Evolutionary conservation across 2,888 invertebrate species (phyloP), one percentile per base, ranked within the genome.

Genomic region (Amphipoea lucens): DNA sequence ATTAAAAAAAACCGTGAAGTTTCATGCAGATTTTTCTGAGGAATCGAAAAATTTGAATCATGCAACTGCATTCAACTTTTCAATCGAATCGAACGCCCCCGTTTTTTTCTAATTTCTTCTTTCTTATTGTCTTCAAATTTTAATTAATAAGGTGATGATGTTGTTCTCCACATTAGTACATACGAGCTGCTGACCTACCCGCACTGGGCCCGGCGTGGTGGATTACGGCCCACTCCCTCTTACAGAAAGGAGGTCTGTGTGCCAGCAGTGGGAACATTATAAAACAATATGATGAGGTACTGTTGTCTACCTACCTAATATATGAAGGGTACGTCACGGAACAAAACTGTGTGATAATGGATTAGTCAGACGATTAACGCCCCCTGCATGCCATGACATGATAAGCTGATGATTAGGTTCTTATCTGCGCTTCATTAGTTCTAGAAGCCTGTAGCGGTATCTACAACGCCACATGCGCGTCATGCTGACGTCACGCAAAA

Each of bases 341-440:
- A 42, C 48, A 65, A n/a, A 17, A 36, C 17, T 9, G 11, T 7
- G n/a, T 72, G 72, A 72, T 83, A 79, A 20, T 12, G 17, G 48
- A 36, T 79, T 75, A 84, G 74, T 79, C 84, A 75, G 40, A 20
- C 36, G 36, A 12, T 4, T 40, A 29, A 67, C 74, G 73, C 83
- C 78, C 81, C 51, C 74, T 65, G 62, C 65, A 70, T 45, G 45
- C 40, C 54, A 51, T 69, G 14, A 23, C 29, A 57, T 0, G 60
- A 76, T 54, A 69, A 69, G 29, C 45, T 65, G 2, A 29, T 7
- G 12, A 60, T 69, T n/a, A 54, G 2, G 29, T 57, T 17, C 57
- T 45, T 51, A 40, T 60, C 68, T 2, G 12, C 5, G 17, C 5
- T 40, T 20, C 42, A 63, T 57, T 12, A 0, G 63, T 65, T 54